These are phyloP conservation scores for Orchestia grillus DNA, from an alignment of 1,140 invertebrate genomes.

Conservation along the genomic window DNA sequence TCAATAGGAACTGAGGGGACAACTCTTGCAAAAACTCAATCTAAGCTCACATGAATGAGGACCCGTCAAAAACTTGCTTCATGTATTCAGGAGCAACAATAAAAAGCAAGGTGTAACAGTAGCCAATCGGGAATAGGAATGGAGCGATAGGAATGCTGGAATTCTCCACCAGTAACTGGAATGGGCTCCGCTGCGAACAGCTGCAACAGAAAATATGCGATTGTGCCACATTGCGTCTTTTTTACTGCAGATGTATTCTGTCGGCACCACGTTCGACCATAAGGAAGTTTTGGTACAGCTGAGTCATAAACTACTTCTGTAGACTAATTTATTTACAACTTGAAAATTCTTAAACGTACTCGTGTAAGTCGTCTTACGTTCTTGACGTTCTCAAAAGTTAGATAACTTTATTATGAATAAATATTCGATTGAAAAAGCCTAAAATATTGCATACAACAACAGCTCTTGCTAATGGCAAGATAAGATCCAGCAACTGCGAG, in stretches of 20 bases:
- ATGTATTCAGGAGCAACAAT: background rate
- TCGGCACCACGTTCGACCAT: background rate
- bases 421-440: too few species aligned
- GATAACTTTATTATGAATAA: too few species aligned
- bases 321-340: background rate
- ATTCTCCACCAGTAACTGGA: background rate
- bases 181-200: background rate
- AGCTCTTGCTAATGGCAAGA: too few species aligned
- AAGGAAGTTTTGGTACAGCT: background rate
- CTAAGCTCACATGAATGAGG: background rate
- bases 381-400: too few species aligned
- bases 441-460: too few species aligned
- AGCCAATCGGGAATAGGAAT: constrained; percentile 32
- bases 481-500: too few species aligned
- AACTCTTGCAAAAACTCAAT: background rate
- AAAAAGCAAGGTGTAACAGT: background rate
- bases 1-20: background rate
- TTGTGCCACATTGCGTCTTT: background rate
- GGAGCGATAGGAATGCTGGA: background rate
- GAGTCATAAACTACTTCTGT: background rate
- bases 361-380: background rate
- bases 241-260: background rate
- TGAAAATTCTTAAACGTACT: background rate
- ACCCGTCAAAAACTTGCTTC: background rate
- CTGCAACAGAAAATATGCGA: background rate